Evolutionary conservation across 2,797 vertebrate genomes (phyloP), one percentile per base, ranked within the genome.

Genomic region (Smutsia gigantea): DNA sequence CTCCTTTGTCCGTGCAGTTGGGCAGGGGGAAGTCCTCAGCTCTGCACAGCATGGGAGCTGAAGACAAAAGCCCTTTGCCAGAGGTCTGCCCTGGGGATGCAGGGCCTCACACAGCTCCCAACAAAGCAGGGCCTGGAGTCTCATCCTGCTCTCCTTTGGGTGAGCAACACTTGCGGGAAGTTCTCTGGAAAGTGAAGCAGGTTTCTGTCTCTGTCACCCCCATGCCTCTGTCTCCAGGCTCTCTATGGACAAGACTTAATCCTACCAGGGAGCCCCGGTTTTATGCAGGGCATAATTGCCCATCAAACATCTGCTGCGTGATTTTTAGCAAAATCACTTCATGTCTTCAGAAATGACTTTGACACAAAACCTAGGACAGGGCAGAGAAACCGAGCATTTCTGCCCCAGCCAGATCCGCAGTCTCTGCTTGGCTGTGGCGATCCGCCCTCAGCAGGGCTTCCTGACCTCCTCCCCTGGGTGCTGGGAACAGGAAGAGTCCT

Each of bases 11-110:
- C 49, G 29, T 37, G 19, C 17, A 42, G 15, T 4, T 7, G 46
- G 37, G 31, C 34, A 39, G 46, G 19, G 19, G 14, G 51, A 13
- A 9, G n/a, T 53, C 42, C 72, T 53, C 34, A 31, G 68, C 4
- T 17, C 5, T 1, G 3, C 4, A 13, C 7, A 4, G 15, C 0
- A 0, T 31, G 0, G 53, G 46, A 64, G 18, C 49, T 57, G 53
- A 18, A 21, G 63, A 51, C 2, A 37, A 21, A 11, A 37, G 61
- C 19, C 42, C 34, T 17, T 27, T 51, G 5, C 7, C 37, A 5
- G 27, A n/a, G 31, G 21, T n/a, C 37, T 53, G 39, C 39, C 13
- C 2, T 29, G n/a, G 12, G 15, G 27, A 29, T 29, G 11, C 63
- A 8, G 4, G 37, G 29, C 12, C 37, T 68, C 8, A 4, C 4